Base-by-base conservation (phyloP, 1,140 invertebrate genomes). In the Elymnias hypermnestra region DNA sequence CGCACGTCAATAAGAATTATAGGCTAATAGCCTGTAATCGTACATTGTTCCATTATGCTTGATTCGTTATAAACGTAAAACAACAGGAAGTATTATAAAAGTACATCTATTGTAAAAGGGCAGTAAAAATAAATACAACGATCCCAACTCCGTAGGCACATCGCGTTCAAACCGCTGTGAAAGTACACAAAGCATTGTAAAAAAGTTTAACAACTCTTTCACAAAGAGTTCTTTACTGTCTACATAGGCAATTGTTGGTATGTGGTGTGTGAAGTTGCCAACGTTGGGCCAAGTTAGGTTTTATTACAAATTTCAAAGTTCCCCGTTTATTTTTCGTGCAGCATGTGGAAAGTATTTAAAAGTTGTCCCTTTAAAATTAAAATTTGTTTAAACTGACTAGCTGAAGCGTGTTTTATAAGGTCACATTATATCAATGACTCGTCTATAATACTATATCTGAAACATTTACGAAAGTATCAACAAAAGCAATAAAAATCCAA, bases 111-210 rank as follows among this genome's bases (percentile, higher is more conserved):
- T 36, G 33, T 36, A 10, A 36, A 17, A 21, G n/a, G 15, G 17
- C 19, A 36, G 31, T 33, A 36, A 36, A 36, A 36, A 21, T 21
- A 36, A 36, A 36, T 21, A 36, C 33, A 21, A 9, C 13, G 7
- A 15, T 33, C n/a, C 33, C 6, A 36, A 9, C 33, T 10, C n/a
- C 10, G 33, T 21, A 19, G 29, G 26, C 7, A 15, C 29, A 33
- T 33, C 29, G 29, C 7, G 29, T 15, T 33, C 29, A 33, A 33
- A 33, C 33, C 33, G 33, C 33, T 19, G 33, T 21, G 33, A 36
- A 36, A 36, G 33, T 36, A 36, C 33, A 36, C 33, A 36, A 21
- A 36, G 33, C 15, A 36, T 36, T 36, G 33, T 36, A 36, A 36
- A 36, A 36, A 36, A 36, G 33, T 36, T 36, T 36, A 36, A 36